Base-by-base conservation (phyloP, 2,797 vertebrate species). In the Selene dorsalis region DNA sequence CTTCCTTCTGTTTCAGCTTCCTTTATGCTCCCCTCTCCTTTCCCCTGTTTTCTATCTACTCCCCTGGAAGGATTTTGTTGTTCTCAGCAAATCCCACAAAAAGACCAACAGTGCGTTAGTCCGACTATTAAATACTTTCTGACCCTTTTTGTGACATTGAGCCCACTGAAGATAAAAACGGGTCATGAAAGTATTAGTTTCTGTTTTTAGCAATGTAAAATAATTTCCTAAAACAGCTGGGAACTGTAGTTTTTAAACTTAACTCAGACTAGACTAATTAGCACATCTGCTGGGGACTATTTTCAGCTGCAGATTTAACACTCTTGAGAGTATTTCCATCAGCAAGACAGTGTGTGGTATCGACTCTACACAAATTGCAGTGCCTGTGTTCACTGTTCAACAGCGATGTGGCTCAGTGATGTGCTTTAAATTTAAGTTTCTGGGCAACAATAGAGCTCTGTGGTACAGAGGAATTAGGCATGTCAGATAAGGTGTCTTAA, bases 281-380 rank as follows among this genome's bases (percentile, higher is more conserved):
- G 10, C 41, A 4, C 52, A 43, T 50, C 73, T 67, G 28, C 52
- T 57, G 24, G 11, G 18, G 1, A 57, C 16, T 58, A 41, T 73
- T 69, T 73, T 58, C 57, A 73, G 63, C 41, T 24, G 32, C 12
- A 3, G 43, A 50, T 69, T 35, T 59, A 4, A 32, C 26, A 11
- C 48, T 57, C 75, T 68, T 67, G 13, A 35, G 18, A 52, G 26
- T 52, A 43, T 72, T 71, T 53, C 77, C 53, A 60, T 43, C 30
- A 75, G 43, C 35, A 48, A 24, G 43, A 63, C 48, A 30, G 26
- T 58, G 7, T 59, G 32, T 64, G 17, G 3, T 14, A 30, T 45
- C 1, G 5, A 48, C 12, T 74, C 10, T 24, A 16, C 63, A 60
- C 68, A 62, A 74, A 68, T 7, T n/a, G 30, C 39, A 38, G 14